These are phyloP conservation scores for Cataglyphis hispanica DNA, from an alignment of 1,140 invertebrate species.

Conservation along the genomic window DNA sequence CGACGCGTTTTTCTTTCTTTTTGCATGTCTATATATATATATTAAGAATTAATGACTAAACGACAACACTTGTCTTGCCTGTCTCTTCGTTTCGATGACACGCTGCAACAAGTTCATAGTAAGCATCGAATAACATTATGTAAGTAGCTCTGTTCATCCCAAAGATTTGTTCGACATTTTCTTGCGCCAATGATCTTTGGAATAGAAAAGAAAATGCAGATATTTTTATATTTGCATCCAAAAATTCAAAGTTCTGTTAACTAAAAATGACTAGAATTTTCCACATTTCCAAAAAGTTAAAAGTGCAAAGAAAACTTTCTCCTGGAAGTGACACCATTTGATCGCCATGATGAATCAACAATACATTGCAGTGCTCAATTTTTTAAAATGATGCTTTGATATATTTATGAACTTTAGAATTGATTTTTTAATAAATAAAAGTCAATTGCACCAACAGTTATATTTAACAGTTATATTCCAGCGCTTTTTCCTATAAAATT, in stretches of 20 bases:
- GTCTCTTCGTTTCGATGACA: constrained; percentile 75
- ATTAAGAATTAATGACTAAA: constrained; percentile 84
- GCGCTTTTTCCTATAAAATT: neutral
- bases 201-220: neutral
- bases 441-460: neutral
- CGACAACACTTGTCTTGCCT: constrained; percentile 76
- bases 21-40: constrained; percentile 79
- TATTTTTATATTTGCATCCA: neutral
- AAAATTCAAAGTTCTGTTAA: neutral
- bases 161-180: constrained; percentile 17
- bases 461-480: neutral
- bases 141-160: constrained; percentile 55
- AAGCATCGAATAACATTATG: constrained; percentile 77
- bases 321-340: neutral
- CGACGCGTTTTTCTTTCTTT: constrained; percentile 71
- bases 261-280: constrained; percentile 1
- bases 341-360: constrained; percentile 46
- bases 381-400: constrained; percentile 26
- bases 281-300: constrained; percentile 10
- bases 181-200: neutral
- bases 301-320: neutral
- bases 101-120: constrained; percentile 73
- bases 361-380: constrained; percentile 48
- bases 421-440: constrained; percentile 21
- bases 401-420: neutral